phyloP scores from a whole-genome alignment of 2,797 vertebrate species.

The Hylomyscus alleni region DNA sequence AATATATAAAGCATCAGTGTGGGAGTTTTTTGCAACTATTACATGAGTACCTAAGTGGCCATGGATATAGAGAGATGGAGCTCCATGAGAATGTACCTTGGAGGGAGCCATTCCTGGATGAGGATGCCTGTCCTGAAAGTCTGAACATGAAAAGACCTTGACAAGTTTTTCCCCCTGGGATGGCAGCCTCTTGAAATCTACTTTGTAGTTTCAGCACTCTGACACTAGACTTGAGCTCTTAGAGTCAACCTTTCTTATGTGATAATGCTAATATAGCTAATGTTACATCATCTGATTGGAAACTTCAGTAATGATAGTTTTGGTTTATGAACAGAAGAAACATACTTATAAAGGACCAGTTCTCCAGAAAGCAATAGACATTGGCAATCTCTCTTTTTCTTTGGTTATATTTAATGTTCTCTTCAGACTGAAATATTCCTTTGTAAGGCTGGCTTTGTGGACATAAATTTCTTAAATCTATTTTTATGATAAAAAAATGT shows the following conservation, averaged over 20 bases:
- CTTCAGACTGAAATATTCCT: not conserved
- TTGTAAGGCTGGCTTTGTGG: not conserved
- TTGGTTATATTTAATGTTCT: not conserved
- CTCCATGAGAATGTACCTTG: not conserved
- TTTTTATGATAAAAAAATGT: not conserved
- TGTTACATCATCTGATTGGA: not conserved
- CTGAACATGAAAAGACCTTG: not conserved
- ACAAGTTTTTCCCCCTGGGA: not conserved
- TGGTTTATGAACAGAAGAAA: not conserved
- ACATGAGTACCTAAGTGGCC: not conserved
- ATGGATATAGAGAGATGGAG: too few relatives aligned
- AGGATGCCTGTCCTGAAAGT: not conserved
- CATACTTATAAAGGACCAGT: not conserved
- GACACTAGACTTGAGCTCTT: not conserved
- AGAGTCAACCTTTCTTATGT: not conserved
- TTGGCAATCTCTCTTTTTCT: not conserved
- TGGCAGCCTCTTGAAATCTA: not conserved
- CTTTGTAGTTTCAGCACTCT: not conserved
- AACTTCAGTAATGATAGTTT: not conserved
- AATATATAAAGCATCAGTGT: not conserved
- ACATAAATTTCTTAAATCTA: not conserved
- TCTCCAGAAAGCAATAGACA: not conserved
- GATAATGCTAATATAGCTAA: not conserved
- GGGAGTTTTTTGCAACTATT: not conserved
- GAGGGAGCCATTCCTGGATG: not conserved